Percentiles rank a stretch among this genome's conserved stretches.
Evolutionary conservation across 2,113 vertebrate genomes (phyloP).

Genomic region (Ornithorhynchus anatinus): DNA sequence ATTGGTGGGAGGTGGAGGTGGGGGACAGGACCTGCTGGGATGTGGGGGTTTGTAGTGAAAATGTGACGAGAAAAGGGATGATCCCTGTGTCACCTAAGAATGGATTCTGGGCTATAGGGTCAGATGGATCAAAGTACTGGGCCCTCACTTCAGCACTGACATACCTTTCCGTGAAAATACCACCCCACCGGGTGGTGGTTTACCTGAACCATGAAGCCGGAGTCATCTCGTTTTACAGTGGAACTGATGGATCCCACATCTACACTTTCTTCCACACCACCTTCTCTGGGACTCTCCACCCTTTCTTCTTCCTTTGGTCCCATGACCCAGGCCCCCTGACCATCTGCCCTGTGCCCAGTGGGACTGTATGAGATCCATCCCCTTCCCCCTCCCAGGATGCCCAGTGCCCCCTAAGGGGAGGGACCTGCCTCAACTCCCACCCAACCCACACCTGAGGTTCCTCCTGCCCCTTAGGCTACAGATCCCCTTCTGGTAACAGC

Average conservation of each 20-base stretch:
- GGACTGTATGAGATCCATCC: too few species aligned
- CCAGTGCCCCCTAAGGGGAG: too few species aligned
- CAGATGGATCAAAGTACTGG: not conserved
- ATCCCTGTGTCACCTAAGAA: not conserved
- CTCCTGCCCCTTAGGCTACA: too few species aligned
- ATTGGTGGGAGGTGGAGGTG: conserved; percentile 49
- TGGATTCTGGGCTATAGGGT: conserved; percentile 30
- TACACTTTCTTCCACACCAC: conserved; percentile 27
- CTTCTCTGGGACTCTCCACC: not conserved
- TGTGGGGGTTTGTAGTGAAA: conserved; percentile 20
- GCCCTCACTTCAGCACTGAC: not conserved
- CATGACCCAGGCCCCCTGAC: too few species aligned
- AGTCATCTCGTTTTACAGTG: conserved; percentile 17
- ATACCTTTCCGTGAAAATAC: not conserved
- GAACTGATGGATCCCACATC: conserved; percentile 7
- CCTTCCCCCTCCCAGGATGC: too few species aligned
- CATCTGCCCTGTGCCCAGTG: too few species aligned
- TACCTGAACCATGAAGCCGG: conserved; percentile 21
- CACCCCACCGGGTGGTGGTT: conserved; percentile 6
- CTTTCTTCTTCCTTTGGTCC: too few species aligned
- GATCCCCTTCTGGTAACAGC: too few species aligned
- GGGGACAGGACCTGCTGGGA: conserved; percentile 33
- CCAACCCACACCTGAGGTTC: too few species aligned
- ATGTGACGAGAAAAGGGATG: not conserved
- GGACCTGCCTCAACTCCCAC: too few species aligned